Evolutionary conservation across 1,140 invertebrate genomes (phyloP).

Genomic region (Battus philenor): DNA sequence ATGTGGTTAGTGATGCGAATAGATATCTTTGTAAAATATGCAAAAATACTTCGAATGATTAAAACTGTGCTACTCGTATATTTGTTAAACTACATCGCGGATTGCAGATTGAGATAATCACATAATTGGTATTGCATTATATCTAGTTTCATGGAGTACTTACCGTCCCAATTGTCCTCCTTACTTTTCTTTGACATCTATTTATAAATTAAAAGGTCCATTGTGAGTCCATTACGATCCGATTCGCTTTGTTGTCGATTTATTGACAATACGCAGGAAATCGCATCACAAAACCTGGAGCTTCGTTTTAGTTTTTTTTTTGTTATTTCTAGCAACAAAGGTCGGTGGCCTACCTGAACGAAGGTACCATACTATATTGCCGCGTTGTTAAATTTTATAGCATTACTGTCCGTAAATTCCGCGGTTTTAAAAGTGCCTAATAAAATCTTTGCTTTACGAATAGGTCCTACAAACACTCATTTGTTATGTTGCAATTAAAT

Average conservation of each 20-base stretch:
- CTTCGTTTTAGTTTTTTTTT: slow-evolving; percentile 9
- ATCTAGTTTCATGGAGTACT: slow-evolving; percentile 7
- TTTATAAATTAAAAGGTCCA: slow-evolving; percentile 14
- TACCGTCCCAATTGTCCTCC: slow-evolving; percentile 8
- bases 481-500: too few species aligned
- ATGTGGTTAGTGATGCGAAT: too few species aligned
- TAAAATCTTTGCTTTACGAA: too few species aligned
- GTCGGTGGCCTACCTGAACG: slow-evolving; percentile 14
- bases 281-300: slow-evolving; percentile 10
- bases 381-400: too few species aligned
- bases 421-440: too few species aligned
- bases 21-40: too few species aligned
- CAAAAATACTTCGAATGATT: too few species aligned
- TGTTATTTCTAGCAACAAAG: slow-evolving; percentile 9
- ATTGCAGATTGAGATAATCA: too few species aligned
- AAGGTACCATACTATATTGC: background rate
- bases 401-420: too few species aligned
- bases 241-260: slow-evolving; percentile 16
- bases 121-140: slow-evolving; percentile 12
- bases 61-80: too few species aligned
- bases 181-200: slow-evolving; percentile 9
- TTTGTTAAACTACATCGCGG: too few species aligned
- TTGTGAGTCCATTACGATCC: slow-evolving; percentile 12
- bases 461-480: too few species aligned
- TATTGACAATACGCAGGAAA: slow-evolving; percentile 16